Conservation (phyloP, 1,140 invertebrate species). For the Brachionus plicatilis region DNA sequence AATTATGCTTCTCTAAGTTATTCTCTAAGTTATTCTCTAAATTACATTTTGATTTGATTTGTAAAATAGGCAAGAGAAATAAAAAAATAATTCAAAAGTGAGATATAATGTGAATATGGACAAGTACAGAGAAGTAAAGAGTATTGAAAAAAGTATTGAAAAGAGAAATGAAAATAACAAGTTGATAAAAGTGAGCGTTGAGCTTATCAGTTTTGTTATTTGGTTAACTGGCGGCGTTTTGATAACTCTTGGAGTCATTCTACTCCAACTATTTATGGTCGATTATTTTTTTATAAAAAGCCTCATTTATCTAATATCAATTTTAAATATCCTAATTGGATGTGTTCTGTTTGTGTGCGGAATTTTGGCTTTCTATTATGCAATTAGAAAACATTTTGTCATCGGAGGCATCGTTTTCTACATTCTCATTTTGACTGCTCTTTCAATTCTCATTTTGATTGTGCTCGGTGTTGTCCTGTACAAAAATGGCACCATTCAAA, state of each 20-base stretch:
- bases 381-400: background rate
- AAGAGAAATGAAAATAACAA: background rate
- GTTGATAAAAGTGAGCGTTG: background rate
- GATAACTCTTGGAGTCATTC: background rate
- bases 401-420: background rate
- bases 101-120: background rate
- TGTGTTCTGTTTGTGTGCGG: background rate
- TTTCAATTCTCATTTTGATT: background rate
- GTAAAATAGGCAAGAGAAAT: background rate
- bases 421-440: background rate
- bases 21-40: background rate
- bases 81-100: background rate
- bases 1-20: background rate
- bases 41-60: background rate
- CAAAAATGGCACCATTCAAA: background rate
- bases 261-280: background rate
- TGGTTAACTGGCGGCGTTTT: background rate
- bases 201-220: background rate
- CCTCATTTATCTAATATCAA: background rate
- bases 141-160: too few relatives aligned
- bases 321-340: background rate
- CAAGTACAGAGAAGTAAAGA: background rate
- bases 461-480: background rate
- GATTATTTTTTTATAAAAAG: background rate
- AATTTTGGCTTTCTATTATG: background rate